Conservation (phyloP, 1,140 invertebrate genomes). For the Drosophila subpulchrella region DNA sequence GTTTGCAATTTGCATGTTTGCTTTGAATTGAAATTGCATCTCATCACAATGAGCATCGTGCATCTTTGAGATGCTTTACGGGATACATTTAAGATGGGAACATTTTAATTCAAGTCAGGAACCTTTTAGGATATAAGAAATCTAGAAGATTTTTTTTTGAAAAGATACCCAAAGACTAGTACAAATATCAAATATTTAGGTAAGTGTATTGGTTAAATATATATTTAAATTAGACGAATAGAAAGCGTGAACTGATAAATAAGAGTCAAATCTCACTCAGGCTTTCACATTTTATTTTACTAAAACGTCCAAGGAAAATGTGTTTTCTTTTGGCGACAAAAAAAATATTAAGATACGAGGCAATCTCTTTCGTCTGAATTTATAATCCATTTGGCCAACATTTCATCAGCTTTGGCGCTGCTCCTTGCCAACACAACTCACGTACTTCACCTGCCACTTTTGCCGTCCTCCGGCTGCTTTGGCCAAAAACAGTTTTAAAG, state of each 20-base stretch:
- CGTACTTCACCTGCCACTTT: constrained; percentile 63
- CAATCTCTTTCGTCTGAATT: constrained; percentile 46
- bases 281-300: neutral
- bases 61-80: neutral
- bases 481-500: constrained; percentile 58
- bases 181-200: neutral
- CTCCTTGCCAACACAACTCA: constrained; percentile 44
- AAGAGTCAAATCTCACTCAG: neutral
- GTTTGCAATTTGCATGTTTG: constrained; percentile 5
- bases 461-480: constrained; percentile 46
- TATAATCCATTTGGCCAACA: constrained; percentile 50
- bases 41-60: neutral
- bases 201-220: neutral
- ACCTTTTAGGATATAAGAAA: neutral
- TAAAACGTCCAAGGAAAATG: neutral
- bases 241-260: neutral
- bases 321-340: neutral
- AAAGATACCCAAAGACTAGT: too few relatives aligned
- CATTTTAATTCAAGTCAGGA: neutral
- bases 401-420: constrained; percentile 37
- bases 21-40: constrained; percentile 4
- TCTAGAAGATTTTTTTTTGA: too few relatives aligned
- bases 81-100: neutral
- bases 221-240: neutral
- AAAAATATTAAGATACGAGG: constrained; percentile 17